These are phyloP conservation scores for Bugulina stolonifera DNA, from an alignment of 2,888 invertebrate species.

Conservation along the genomic window DNA sequence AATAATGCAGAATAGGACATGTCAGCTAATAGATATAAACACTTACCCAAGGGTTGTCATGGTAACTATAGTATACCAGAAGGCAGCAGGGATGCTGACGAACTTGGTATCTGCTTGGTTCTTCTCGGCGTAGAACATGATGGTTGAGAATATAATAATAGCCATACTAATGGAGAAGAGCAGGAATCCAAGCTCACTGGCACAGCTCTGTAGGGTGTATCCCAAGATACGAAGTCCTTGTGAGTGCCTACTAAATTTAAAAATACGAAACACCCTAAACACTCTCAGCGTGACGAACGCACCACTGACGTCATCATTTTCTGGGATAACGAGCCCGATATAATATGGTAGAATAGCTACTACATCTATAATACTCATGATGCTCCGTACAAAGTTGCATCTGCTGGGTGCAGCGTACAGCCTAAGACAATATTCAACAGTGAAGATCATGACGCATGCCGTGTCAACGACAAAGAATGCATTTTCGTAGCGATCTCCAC, in stretches of 20 bases:
- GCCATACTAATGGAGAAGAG: conserved; percentile 99
- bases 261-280: conserved; percentile 98
- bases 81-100: conserved; percentile 98
- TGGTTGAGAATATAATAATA: conserved; percentile 99
- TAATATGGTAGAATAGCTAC: conserved; percentile 99
- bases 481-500: conserved; percentile 89
- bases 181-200: conserved; percentile 96
- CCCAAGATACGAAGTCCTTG: conserved; percentile 97
- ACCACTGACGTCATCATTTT: conserved; percentile 97
- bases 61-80: conserved; percentile 99
- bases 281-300: conserved; percentile 98
- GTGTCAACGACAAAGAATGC: conserved; percentile 98
- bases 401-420: conserved; percentile 97
- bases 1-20: too few species aligned
- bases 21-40: background rate
- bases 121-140: conserved; percentile 99
- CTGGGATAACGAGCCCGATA: conserved; percentile 92
- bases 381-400: conserved; percentile 92
- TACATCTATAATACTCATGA: conserved; percentile 99
- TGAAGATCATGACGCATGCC: conserved; percentile 99
- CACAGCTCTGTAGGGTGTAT: conserved; percentile 97
- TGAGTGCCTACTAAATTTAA: conserved; percentile 99
- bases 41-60: conserved; percentile 99
- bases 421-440: conserved; percentile 85
- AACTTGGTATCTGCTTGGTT: conserved; percentile 94